phyloP scores from a whole-genome alignment of 2,797 vertebrate genomes.

The Manis pentadactyla region DNA sequence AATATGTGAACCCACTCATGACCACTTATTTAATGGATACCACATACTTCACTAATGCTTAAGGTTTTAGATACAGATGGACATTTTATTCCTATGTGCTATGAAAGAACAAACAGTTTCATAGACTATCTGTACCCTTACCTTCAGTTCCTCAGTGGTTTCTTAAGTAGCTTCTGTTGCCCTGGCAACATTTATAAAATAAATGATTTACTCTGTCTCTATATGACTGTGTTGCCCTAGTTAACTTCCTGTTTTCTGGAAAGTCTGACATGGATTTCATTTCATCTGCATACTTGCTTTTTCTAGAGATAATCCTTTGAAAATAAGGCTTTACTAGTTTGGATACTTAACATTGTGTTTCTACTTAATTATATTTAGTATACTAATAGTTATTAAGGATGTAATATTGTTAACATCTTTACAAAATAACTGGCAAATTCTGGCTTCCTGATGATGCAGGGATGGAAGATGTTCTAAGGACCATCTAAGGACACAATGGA shows the following conservation, averaged over 20 bases:
- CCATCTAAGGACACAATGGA: not conserved
- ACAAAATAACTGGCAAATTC: not conserved
- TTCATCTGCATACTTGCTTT: slow-evolving; percentile 46
- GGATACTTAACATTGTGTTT: not conserved
- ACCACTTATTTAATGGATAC: not conserved
- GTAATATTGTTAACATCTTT: not conserved
- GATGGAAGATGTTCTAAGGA: not conserved
- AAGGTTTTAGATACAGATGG: not conserved
- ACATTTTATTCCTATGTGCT: not conserved
- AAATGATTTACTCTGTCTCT: slow-evolving; percentile 41
- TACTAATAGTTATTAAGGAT: not conserved
- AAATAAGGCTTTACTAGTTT: slow-evolving; percentile 34
- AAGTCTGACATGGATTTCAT: slow-evolving; percentile 25
- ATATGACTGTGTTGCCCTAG: slow-evolving; percentile 47
- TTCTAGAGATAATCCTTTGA: slow-evolving; percentile 40
- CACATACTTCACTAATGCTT: not conserved
- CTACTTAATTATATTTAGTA: slow-evolving; percentile 23
- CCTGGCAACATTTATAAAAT: slow-evolving; percentile 63
- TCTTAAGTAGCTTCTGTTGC: slow-evolving; percentile 44
- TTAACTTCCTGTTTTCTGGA: slow-evolving; percentile 46
- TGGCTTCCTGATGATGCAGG: not conserved
- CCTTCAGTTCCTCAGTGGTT: not conserved
- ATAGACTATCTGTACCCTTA: not conserved
- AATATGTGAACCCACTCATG: not conserved
- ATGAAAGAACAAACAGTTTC: slow-evolving; percentile 23